A percentile compares a stretch with the other conserved stretches of the same genome.
Evolutionary conservation across 64 coral and sea anemone species (phyloP).

Genomic region (Montipora capricornis): DNA sequence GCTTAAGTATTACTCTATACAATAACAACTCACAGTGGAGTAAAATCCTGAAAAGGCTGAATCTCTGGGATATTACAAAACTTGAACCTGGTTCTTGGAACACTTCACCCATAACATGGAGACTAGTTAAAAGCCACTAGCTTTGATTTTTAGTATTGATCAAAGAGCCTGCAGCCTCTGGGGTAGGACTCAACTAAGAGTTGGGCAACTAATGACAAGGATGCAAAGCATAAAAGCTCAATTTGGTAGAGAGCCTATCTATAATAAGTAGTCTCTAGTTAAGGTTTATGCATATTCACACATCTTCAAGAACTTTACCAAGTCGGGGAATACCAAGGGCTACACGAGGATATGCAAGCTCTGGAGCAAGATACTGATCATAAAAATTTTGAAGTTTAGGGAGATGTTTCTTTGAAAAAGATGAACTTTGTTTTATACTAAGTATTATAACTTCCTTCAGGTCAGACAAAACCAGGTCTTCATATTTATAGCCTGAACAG

Average conservation of each 20-base stretch:
- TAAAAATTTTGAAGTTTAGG: background rate
- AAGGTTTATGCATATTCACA: background rate
- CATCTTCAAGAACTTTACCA: background rate
- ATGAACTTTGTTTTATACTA: background rate
- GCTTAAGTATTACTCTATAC: too few relatives aligned
- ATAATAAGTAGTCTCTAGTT: background rate
- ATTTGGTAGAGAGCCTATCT: background rate
- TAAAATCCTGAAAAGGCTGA: too few relatives aligned
- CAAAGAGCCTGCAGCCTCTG: too few relatives aligned
- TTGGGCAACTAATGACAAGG: too few relatives aligned
- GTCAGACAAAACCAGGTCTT: conserved; percentile 5
- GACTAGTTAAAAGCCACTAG: too few relatives aligned
- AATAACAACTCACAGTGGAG: too few relatives aligned
- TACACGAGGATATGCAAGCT: conserved; percentile 11
- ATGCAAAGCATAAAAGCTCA: too few relatives aligned
- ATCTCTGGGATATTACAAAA: too few relatives aligned
- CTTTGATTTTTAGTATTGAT: too few relatives aligned
- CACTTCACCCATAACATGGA: too few relatives aligned
- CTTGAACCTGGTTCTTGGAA: too few relatives aligned
- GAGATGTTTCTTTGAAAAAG: background rate
- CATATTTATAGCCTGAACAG: background rate
- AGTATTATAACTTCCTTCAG: background rate
- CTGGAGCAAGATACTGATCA: background rate
- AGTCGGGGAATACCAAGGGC: background rate
- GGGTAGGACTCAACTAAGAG: too few relatives aligned